Evolutionary conservation across 2,888 invertebrate species (phyloP), one percentile per base, ranked within the genome.

Genomic region (Phasia obesa): DNA sequence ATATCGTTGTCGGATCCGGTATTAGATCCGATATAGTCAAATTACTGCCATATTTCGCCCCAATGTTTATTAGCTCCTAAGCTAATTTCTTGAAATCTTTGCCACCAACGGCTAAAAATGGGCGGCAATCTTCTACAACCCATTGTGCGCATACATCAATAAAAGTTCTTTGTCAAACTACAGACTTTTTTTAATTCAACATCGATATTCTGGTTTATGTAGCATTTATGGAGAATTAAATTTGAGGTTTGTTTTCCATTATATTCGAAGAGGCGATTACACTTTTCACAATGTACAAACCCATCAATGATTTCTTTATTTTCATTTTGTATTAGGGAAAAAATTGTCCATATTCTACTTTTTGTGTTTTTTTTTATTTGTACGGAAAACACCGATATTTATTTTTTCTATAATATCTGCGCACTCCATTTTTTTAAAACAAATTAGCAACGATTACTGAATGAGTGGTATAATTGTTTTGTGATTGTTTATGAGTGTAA

Each of bases 121-220:
- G 62, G 5, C 71, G 64, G 42, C 71, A 79, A 21, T 73, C 78
- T 35, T 70, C 71, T 49, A 71, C 47, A 17, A 71, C 35, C 64
- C 71, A 78, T 31, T 51, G 11, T 5, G 23, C 44, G 13, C 51
- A 64, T n/a, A 35, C 23, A 53, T 78, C 23, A 5, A 55, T 23
- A 31, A 47, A 35, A 6, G n/a, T n/a, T n/a, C n/a, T n/a, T n/a
- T n/a, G n/a, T n/a, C n/a, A n/a, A n/a, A n/a, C n/a, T n/a, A n/a
- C n/a, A 0, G 5, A 53, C 67, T 53, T 53, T 67, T 65, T 38
- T 53, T 6, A 67, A 7, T 25, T 42, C 38, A 21, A n/a, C 15
- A n/a, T 35, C 19, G 5, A 17, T 6, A n/a, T 4, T 49, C n/a
- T 9, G 11, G 35, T 19, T 47, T 19, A 9, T 47, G 47, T 5